Evolutionary conservation across 92 coral and sea anemone genomes (phyloP).

Genomic region (Zoanthus sansibaricus): DNA sequence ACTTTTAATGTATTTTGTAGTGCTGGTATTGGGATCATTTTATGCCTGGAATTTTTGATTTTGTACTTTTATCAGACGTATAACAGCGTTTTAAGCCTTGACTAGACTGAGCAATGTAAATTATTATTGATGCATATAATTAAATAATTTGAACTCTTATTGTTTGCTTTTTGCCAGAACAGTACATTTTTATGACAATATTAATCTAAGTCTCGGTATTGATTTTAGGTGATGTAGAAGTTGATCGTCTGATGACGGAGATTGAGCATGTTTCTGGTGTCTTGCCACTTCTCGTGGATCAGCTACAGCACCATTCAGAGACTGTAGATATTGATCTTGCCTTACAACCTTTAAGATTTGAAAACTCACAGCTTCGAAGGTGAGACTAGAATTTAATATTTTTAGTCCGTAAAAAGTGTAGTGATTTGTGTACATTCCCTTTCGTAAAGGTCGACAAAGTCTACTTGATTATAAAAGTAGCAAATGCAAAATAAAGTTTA

Average conservation of each 20-base stretch:
- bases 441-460: too few relatives aligned
- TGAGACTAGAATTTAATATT: constrained; percentile 9
- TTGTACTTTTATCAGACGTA: too few relatives aligned
- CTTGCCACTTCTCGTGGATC: constrained; percentile 69
- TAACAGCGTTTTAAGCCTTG: too few relatives aligned
- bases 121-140: too few relatives aligned
- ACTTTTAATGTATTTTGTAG: too few relatives aligned
- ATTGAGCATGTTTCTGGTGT: constrained; percentile 82
- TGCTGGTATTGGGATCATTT: too few relatives aligned
- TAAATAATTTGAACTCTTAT: not conserved
- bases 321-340: constrained; percentile 65
- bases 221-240: constrained; percentile 82
- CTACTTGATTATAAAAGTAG: too few relatives aligned
- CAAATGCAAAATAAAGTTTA: too few relatives aligned
- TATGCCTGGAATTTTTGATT: too few relatives aligned
- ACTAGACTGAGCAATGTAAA: too few relatives aligned
- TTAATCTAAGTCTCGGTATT: not conserved
- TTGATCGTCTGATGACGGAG: constrained; percentile 88
- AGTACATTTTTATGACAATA: not conserved
- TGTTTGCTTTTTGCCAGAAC: not conserved
- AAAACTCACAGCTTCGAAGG: constrained; percentile 88
- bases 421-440: not conserved
- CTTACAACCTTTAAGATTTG: constrained; percentile 72
- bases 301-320: constrained; percentile 33
- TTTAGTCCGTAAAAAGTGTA: not conserved